phyloP scores from a whole-genome alignment of 2,888 invertebrate genomes.

The Melanostoma scalare region DNA sequence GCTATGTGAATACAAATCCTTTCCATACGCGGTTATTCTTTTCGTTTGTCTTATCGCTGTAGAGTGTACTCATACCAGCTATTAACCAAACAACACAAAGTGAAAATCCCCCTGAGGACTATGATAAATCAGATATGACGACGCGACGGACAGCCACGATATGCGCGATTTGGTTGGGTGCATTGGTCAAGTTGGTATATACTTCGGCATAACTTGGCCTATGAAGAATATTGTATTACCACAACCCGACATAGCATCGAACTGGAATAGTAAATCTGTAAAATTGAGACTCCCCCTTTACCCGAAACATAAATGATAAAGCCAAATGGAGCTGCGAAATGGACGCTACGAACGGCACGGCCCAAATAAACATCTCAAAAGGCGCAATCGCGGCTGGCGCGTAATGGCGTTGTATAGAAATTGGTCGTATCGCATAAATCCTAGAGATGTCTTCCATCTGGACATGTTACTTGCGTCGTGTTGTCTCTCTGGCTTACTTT shows the following conservation, averaged over 20 bases:
- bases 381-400: conserved; percentile 36
- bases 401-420: conserved; percentile 1
- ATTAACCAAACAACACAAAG: conserved; percentile 70
- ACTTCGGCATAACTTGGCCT: conserved; percentile 57
- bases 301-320: conserved; percentile 41
- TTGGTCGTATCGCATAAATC: conserved; percentile 58
- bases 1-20: conserved; percentile 9
- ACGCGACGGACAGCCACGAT: conserved; percentile 32
- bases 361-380: conserved; percentile 58
- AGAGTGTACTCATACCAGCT: conserved; percentile 49
- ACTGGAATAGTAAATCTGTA: conserved; percentile 52
- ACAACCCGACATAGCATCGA: conserved; percentile 1
- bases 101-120: conserved; percentile 68
- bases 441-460: conserved; percentile 54
- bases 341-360: conserved; percentile 16
- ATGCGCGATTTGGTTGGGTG: neutral
- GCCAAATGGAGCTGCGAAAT: conserved; percentile 48
- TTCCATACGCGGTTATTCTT: conserved; percentile 50
- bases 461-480: conserved; percentile 21
- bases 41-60: conserved; percentile 60
- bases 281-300: conserved; percentile 27
- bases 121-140: conserved; percentile 69
- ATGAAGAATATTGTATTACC: conserved; percentile 66
- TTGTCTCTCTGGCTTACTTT: conserved; percentile 31
- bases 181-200: conserved; percentile 55